Evolutionary conservation across 2,888 invertebrate genomes (phyloP).

Genomic region (Sisyra terminalis): DNA sequence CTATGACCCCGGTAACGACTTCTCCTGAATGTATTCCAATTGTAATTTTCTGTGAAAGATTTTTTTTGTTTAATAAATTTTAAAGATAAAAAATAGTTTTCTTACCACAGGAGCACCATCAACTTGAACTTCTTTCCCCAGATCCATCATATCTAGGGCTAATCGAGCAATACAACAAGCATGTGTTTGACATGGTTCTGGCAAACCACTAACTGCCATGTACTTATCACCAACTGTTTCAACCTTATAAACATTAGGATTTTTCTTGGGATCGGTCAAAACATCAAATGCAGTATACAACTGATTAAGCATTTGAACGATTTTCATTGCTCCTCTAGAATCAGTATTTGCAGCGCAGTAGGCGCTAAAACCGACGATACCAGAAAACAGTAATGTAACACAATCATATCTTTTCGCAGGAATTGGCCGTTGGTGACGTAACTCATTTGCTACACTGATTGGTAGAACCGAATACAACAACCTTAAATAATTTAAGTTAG

Average conservation of each 20-base stretch:
- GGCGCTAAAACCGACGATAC: constrained; percentile 80
- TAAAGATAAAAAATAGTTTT: constrained; percentile 11
- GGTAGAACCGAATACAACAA: constrained; percentile 88
- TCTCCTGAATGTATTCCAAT: constrained; percentile 91
- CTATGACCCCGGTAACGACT: constrained; percentile 88
- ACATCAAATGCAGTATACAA: constrained; percentile 90
- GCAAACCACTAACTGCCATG: constrained; percentile 92
- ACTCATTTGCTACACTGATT: constrained; percentile 85
- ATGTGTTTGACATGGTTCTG: constrained; percentile 78
- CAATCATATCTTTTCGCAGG: constrained; percentile 76
- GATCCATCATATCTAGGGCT: constrained; percentile 91
- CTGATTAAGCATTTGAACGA: constrained; percentile 84
- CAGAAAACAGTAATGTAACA: constrained; percentile 87
- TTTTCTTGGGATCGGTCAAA: constrained; percentile 78
- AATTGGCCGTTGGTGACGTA: constrained; percentile 81
- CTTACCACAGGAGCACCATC: constrained; percentile 78
- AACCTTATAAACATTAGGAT: constrained; percentile 92
- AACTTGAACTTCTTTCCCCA: constrained; percentile 70
- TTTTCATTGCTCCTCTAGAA: constrained; percentile 88
- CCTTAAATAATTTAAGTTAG: constrained; percentile 31
- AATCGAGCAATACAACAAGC: constrained; percentile 80
- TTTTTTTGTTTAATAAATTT: not conserved
- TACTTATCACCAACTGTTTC: constrained; percentile 97
- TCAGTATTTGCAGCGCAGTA: constrained; percentile 85
- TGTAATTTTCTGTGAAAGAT: constrained; percentile 57